These are phyloP conservation scores for Scartelaos histophorus DNA, from an alignment of 2,113 vertebrate genomes.

Conservation along the genomic window DNA sequence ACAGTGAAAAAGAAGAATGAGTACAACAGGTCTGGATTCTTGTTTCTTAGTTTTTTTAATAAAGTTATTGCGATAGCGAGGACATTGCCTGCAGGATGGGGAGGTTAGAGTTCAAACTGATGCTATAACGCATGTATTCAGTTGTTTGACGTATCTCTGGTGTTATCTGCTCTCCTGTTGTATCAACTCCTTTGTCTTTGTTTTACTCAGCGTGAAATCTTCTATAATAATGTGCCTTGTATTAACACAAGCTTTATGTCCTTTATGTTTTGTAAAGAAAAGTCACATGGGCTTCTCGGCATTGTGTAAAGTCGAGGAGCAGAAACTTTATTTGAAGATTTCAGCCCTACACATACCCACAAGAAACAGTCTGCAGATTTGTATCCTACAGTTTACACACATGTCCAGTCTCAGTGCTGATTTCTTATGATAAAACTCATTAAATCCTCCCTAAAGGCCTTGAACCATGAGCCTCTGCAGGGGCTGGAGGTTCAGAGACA, in stretches of 20 bases:
- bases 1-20: too few species aligned
- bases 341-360: background rate
- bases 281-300: constrained; percentile 5
- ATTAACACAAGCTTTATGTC: background rate
- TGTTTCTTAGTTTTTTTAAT: too few species aligned
- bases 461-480: too few species aligned
- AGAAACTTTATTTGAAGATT: background rate
- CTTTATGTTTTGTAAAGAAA: background rate
- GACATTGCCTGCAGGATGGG: background rate
- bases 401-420: background rate
- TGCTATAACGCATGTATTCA: background rate
- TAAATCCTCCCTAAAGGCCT: too few species aligned
- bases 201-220: background rate
- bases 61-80: background rate
- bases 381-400: background rate
- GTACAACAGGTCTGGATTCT: too few species aligned
- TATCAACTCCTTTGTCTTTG: constrained; percentile 4
- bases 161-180: background rate
- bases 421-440: too few species aligned
- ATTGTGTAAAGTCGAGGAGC: background rate
- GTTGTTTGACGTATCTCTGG: background rate
- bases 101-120: background rate
- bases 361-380: background rate
- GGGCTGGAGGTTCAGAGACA: too few species aligned
- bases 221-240: background rate